Base-by-base conservation (phyloP, 2,113 vertebrate genomes). In the Nycticebus coucang region DNA sequence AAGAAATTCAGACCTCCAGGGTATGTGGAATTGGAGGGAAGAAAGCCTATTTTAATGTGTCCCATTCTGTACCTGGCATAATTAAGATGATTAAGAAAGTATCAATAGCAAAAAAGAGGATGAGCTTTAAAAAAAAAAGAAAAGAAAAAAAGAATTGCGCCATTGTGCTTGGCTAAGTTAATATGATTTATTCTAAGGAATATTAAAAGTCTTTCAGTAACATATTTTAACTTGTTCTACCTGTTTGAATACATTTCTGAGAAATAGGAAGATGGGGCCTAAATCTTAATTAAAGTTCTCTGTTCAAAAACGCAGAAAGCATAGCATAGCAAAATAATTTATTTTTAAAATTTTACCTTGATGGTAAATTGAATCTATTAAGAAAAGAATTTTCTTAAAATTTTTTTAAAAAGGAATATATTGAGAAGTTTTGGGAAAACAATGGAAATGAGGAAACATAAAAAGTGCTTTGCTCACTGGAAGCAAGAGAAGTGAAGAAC, bases 1-100 rank as follows among this genome's bases (percentile, higher is more conserved):
- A 83, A 86, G 89, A 97, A 95, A 50, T 62, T 19, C n/a, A 75
- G 84, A 82, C 74, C 82, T 64, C 88, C 41, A 15, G 71, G 19
- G 74, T 45, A 79, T 89, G 37, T 71, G 69, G 33, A 71, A 6
- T 45, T 71, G 45, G 77, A 94, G 88, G 78, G 30, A 53, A 94
- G 64, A 95, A 93, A 62, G 11, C 53, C 6, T 82, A 82, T 83
- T 94, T 95, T 83, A 93, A 83, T 86, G 24, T 79, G 28, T 75
- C 59, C 74, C n/a, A 50, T 64, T 10, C 9, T n/a, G 8, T 28
- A 45, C 6, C 13, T 37, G 55, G 41, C 35, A 22, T 28, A n/a
- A n/a, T 22, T 35, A 28, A 30, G 33, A 91, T 53, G 37, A 21
- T 60, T 71, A 37, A 11, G 12, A 57, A 53, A 82, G 33, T 55